These are phyloP conservation scores for Callinectes sapidus DNA, from an alignment of 2,888 invertebrate genomes.

Conservation along the genomic window DNA sequence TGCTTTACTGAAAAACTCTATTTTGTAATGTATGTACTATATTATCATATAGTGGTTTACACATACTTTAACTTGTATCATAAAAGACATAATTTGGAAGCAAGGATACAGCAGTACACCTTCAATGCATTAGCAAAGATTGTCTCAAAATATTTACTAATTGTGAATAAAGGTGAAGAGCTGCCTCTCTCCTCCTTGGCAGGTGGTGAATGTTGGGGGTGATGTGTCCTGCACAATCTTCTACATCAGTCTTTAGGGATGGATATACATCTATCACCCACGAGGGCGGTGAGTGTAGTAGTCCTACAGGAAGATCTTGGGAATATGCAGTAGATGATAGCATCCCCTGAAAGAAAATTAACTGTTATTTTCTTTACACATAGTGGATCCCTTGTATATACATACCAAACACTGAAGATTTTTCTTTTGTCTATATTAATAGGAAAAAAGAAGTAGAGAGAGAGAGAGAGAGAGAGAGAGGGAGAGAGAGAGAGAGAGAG, in stretches of 20 bases:
- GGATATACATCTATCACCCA: constrained; percentile 57
- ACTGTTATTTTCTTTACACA: not conserved
- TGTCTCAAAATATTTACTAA: constrained; percentile 22
- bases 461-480: not conserved
- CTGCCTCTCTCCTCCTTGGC: constrained; percentile 47
- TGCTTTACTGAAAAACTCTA: no score
- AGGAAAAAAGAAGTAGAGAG: not conserved
- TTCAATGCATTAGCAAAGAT: not conserved
- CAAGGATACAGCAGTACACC: not conserved
- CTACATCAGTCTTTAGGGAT: constrained; percentile 44
- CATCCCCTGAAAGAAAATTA: constrained; percentile 75
- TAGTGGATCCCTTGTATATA: not conserved
- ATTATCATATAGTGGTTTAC: no score
- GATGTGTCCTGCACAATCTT: constrained; percentile 57
- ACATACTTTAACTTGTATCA: no score
- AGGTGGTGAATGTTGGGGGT: not conserved
- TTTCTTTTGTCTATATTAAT: not conserved
- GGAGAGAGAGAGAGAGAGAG: not conserved
- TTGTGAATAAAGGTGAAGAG: constrained; percentile 44
- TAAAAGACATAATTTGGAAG: not conserved
- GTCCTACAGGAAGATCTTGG: constrained; percentile 75
- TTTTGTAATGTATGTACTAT: no score
- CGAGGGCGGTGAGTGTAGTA: constrained; percentile 75
- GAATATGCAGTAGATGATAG: constrained; percentile 75
- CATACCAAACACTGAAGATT: not conserved